Evolutionary conservation across 2,888 invertebrate genomes (phyloP).

Genomic region (Aphodius sticticus): DNA sequence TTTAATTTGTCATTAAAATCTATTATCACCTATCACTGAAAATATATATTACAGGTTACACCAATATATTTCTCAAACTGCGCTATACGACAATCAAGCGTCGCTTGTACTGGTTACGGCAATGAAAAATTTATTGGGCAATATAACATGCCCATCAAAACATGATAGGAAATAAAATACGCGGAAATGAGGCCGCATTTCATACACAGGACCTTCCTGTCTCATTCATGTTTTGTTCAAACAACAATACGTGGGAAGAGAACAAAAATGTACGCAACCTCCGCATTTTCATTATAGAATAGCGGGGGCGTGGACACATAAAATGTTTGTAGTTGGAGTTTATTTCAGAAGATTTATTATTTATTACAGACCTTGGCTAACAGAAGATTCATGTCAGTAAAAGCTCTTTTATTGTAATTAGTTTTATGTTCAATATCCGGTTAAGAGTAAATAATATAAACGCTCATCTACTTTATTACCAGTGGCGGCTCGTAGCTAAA

Average conservation of each 20-base stretch:
- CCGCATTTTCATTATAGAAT: neutral
- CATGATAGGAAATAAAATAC: neutral
- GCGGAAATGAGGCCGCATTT: neutral
- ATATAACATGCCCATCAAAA: neutral
- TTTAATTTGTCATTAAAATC: no score
- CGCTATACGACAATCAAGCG: neutral
- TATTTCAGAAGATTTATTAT: neutral
- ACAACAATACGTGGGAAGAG: neutral
- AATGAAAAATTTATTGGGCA: neutral
- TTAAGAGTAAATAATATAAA: no score
- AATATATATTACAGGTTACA: no score
- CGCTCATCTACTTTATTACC: no score
- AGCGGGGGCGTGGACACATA: neutral
- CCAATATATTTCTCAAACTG: no score
- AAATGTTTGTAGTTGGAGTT: neutral
- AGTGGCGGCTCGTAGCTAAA: no score
- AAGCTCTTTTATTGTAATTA: no score
- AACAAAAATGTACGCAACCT: neutral
- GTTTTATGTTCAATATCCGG: no score
- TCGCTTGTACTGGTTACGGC: neutral
- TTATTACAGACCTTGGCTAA: neutral
- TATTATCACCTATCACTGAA: no score
- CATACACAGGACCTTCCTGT: neutral
- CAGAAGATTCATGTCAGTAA: no score
- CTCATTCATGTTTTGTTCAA: neutral